Evolutionary conservation across 2,797 vertebrate species (phyloP).

Genomic region (Hirundo rustica): DNA sequence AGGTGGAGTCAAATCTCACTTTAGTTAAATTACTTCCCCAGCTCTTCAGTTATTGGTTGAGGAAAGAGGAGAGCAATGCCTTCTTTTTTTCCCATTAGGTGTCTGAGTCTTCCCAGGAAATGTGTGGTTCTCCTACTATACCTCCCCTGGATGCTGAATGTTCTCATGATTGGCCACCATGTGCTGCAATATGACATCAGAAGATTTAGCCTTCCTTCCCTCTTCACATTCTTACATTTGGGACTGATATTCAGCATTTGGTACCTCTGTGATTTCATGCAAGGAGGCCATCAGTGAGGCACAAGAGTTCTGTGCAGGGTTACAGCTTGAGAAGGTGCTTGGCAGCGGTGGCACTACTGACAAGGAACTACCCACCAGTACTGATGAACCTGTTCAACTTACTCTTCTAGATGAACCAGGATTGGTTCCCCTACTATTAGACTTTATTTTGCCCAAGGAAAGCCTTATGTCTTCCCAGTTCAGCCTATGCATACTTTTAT

Average conservation of each 20-base stretch:
- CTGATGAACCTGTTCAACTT: not conserved
- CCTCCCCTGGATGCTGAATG: not conserved
- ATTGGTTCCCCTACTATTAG: not conserved
- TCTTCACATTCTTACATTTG: not conserved
- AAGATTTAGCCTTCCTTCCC: not conserved
- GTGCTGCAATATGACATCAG: not conserved
- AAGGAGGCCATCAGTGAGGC: rapidly evolving
- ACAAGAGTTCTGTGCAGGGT: not conserved
- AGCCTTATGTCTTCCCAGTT: not conserved
- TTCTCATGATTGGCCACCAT: not conserved
- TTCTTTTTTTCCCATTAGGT: not conserved
- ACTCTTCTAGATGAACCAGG: not conserved
- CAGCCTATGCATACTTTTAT: not conserved
- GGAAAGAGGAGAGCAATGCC: not conserved
- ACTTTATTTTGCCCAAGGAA: not conserved
- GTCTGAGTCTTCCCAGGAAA: not conserved
- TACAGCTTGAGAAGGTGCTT: not conserved
- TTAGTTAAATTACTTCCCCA: not conserved
- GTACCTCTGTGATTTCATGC: not conserved
- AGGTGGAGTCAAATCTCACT: not conserved
- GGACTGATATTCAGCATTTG: not conserved
- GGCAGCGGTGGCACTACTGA: not conserved
- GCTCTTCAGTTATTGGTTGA: not conserved
- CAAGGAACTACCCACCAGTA: not conserved
- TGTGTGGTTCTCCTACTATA: not conserved